Evolutionary conservation across 1,140 invertebrate species (phyloP).

Genomic region (Wasmannia auropunctata): DNA sequence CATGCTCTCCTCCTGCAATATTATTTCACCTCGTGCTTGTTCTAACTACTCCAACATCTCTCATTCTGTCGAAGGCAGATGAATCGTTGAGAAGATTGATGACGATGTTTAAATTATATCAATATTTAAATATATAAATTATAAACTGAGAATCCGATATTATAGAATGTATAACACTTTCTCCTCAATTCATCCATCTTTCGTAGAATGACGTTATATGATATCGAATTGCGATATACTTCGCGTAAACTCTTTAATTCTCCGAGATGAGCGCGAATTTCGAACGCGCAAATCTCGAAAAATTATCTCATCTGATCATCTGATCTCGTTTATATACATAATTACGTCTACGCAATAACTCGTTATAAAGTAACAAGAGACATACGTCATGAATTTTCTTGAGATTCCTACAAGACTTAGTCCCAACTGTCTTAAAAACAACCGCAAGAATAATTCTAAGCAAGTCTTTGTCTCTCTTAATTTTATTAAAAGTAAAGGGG

Average conservation of each 20-base stretch:
- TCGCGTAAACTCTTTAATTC: background rate
- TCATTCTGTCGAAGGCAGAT: background rate
- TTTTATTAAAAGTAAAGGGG: background rate
- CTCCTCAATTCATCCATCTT: background rate
- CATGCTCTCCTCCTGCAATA: background rate
- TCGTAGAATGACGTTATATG: background rate
- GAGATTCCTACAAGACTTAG: constrained; percentile 22
- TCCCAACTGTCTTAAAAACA: constrained; percentile 19
- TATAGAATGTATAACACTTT: background rate
- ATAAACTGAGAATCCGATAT: background rate
- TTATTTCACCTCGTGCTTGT: background rate
- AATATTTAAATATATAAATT: too few relatives aligned
- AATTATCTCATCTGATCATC: background rate
- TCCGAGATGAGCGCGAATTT: background rate
- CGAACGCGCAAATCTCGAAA: background rate
- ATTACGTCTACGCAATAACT: constrained; percentile 32
- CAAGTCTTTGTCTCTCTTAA: constrained; percentile 54
- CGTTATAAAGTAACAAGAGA: constrained; percentile 36
- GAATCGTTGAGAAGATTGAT: background rate
- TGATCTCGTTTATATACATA: constrained; percentile 36
- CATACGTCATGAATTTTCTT: constrained; percentile 11
- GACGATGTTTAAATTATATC: background rate
- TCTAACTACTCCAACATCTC: background rate
- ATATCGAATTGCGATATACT: background rate
- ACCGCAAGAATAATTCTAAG: constrained; percentile 50